Evolutionary conservation across 2,113 vertebrate species (phyloP).

Genomic region (Microtus montanus): DNA sequence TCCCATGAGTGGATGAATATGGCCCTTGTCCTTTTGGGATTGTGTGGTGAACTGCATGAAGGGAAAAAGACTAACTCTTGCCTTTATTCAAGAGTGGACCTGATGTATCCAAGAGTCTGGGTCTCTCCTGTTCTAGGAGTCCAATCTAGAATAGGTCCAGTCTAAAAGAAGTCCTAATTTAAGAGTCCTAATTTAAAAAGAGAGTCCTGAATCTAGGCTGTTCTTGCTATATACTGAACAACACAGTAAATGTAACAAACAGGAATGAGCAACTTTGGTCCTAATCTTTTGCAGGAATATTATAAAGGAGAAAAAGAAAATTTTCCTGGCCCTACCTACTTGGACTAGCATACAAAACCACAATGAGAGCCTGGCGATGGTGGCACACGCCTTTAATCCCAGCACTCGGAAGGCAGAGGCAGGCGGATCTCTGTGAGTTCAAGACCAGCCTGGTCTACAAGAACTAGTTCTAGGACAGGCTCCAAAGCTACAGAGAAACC

Average conservation of each 20-base stretch:
- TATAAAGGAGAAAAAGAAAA: neutral
- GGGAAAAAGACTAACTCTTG: neutral
- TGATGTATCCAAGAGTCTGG: neutral
- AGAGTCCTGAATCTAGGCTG: neutral
- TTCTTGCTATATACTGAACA: neutral
- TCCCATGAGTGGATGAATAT: neutral
- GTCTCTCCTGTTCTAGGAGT: too few relatives aligned
- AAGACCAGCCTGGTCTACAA: too few relatives aligned
- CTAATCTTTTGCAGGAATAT: neutral
- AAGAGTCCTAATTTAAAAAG: neutral
- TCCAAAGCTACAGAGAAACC: too few relatives aligned
- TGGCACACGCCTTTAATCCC: too few relatives aligned
- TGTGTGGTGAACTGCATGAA: neutral
- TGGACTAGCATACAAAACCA: neutral
- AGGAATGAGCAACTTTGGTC: neutral
- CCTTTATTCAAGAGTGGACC: neutral
- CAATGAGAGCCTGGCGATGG: too few relatives aligned
- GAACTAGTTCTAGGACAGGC: too few relatives aligned
- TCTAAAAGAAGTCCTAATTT: neutral
- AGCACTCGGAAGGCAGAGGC: too few relatives aligned
- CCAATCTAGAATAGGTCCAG: neutral
- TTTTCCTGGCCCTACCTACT: neutral
- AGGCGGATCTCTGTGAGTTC: too few relatives aligned
- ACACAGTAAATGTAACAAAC: neutral
- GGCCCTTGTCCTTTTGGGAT: too few relatives aligned